phyloP scores from a whole-genome alignment of 1,140 invertebrate species.

The Drosophila triauraria region DNA sequence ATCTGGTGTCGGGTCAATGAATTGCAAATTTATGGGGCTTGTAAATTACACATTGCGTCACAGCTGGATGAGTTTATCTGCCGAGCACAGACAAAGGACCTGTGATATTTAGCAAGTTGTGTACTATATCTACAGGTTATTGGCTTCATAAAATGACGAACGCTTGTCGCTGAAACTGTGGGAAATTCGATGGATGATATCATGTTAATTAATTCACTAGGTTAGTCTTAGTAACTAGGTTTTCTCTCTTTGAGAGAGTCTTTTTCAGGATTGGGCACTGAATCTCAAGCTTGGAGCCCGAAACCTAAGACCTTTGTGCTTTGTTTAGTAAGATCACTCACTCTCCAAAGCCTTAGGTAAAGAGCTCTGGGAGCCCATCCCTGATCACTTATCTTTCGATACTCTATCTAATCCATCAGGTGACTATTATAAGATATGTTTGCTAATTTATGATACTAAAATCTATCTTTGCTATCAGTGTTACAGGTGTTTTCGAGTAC shows the following conservation, averaged over 20 bases:
- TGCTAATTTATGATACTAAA: neutral
- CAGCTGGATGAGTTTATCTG: slow-evolving; percentile 11
- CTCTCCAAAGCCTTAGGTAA: no score
- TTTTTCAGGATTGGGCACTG: no score
- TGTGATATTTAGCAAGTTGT: slow-evolving; percentile 5
- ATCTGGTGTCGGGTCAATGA: slow-evolving; percentile 4
- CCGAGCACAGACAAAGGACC: neutral
- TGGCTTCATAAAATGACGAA: neutral
- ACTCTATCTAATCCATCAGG: no score
- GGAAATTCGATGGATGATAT: neutral
- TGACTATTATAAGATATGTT: neutral
- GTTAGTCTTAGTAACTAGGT: no score
- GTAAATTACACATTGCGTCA: neutral
- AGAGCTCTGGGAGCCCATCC: no score
- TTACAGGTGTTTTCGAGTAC: slow-evolving; percentile 4
- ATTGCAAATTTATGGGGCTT: slow-evolving; percentile 22
- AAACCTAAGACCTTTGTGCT: no score
- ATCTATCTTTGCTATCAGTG: neutral
- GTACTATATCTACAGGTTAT: neutral
- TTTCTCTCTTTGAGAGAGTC: no score
- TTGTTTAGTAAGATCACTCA: no score
- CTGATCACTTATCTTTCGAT: neutral
- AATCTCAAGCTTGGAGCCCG: no score
- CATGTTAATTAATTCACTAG: no score
- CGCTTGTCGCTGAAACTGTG: neutral